Base-by-base conservation (phyloP, 2,113 vertebrate species). In the Nanorana parkeri region DNA sequence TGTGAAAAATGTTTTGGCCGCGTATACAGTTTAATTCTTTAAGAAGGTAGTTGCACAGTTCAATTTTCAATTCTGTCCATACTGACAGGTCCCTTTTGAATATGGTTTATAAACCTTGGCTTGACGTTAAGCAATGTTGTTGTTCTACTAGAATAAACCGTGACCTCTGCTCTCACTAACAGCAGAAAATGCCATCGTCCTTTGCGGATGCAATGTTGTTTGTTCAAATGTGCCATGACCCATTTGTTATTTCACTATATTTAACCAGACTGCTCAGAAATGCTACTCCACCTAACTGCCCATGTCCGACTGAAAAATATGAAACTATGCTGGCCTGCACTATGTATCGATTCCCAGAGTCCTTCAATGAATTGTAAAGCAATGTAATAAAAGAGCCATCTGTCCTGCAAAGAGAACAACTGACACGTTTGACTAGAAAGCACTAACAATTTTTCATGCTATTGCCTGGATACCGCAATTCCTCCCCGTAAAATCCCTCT, bases 301-400 rank as follows among this genome's bases (percentile, higher is more conserved):
- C 6, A 20, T 32, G 69, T 56, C 52, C 20, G 17, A 26, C 24
- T 51, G 73, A 65, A 56, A 55, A 79, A 69, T 58, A 24, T 79
- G 28, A 69, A 79, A 60, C 51, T 58, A 56, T 55, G 68, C 51
- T 17, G 63, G 19, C n/a, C 64, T 58, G 21, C 26, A 11, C 8
- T 21, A 51, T 63, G 13, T 68, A 68, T 79, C 16, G 54, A 69
- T 79, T 67, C 16, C 36, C 20, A 47, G 68, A 32, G 64, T 29
- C 54, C 51, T 66, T 78, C 52, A 68, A 68, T 68, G 28, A 51
- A 68, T 32, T 36, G 21, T 32, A 36, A 10, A 68, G 54, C 13
- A 67, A 68, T 24, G 28, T 32, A 79, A 79, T 79, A 58, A 79
- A 68, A 78, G 41, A 51, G 36, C 75, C 41, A 63, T 77, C 75